These are phyloP conservation scores for Ormia ochracea DNA, from an alignment of 2,888 invertebrate species.

Conservation along the genomic window DNA sequence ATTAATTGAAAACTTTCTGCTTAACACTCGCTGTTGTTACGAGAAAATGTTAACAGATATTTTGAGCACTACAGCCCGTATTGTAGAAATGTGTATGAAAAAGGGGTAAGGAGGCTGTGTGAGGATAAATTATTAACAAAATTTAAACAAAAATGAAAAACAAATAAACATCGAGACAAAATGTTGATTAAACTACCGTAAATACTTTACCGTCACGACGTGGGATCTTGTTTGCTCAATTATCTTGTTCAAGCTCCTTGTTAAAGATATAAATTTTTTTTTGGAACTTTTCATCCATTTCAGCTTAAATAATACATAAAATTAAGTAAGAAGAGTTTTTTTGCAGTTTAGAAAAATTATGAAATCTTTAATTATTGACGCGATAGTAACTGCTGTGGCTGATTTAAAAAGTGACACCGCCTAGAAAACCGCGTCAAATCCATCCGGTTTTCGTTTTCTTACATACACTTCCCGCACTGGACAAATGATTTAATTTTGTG, in stretches of 20 bases:
- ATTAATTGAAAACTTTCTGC: conserved; percentile 43
- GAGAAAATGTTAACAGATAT: conserved; percentile 27
- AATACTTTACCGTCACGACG: conserved; percentile 70
- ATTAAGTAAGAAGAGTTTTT: conserved; percentile 1
- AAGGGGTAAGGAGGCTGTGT: background rate
- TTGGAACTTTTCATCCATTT: conserved; percentile 43
- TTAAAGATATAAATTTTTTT: conserved; percentile 58
- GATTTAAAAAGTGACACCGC: too few relatives aligned
- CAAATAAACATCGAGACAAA: conserved; percentile 16
- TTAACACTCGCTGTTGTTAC: conserved; percentile 26
- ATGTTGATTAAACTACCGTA: conserved; percentile 71
- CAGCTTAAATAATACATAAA: conserved; percentile 29
- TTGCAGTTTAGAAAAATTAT: background rate
- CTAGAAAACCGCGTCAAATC: too few relatives aligned
- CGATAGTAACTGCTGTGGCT: background rate
- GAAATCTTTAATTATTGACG: background rate
- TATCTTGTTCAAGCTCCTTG: conserved; percentile 54
- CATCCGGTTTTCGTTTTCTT: too few relatives aligned
- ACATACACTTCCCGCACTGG: too few relatives aligned
- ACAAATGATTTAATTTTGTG: too few relatives aligned
- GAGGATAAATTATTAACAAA: conserved; percentile 27
- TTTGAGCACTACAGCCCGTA: conserved; percentile 18
- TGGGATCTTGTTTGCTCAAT: conserved; percentile 62
- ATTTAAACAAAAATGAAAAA: background rate
- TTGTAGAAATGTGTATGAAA: background rate